Percentiles rank a stretch among this genome's conserved stretches.
phyloP scores from a whole-genome alignment of 2,888 invertebrate species.

The Calameuta filiformis region DNA sequence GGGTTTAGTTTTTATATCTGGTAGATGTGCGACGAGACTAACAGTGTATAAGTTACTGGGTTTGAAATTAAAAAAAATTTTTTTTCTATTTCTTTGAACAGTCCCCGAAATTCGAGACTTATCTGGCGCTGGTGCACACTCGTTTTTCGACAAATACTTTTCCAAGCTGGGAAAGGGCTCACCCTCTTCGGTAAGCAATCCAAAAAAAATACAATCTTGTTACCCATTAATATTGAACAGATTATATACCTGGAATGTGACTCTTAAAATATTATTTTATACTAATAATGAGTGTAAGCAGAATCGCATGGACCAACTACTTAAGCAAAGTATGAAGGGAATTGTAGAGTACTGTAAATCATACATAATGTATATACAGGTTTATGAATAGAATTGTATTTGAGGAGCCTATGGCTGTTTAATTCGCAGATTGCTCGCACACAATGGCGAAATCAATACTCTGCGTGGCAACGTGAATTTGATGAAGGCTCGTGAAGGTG shows the following conservation, averaged over 20 bases:
- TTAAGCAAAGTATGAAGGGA: neutral
- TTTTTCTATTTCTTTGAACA: conserved; percentile 61
- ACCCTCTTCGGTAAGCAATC: conserved; percentile 85
- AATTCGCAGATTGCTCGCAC: conserved; percentile 82
- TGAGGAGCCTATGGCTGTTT: neutral
- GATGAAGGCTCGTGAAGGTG: conserved; percentile 98
- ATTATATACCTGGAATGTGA: neutral
- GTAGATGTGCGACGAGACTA: neutral
- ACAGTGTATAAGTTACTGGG: neutral
- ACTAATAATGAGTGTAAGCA: neutral
- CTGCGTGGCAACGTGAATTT: conserved; percentile 97
- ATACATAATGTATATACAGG: neutral
- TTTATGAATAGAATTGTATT: neutral
- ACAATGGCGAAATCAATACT: conserved; percentile 99
- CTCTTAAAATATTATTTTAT: neutral
- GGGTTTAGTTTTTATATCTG: neutral
- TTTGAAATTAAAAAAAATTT: neutral
- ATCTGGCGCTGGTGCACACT: conserved; percentile 96
- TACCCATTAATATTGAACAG: no score
- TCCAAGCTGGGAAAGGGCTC: conserved; percentile 99
- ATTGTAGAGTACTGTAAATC: neutral
- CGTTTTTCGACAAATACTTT: conserved; percentile 99
- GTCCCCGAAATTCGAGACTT: conserved; percentile 90
- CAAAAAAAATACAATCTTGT: neutral
- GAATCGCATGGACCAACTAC: neutral